These are phyloP conservation scores for Cathartes aura DNA, from an alignment of 2,113 vertebrate genomes.

Conservation along the genomic window DNA sequence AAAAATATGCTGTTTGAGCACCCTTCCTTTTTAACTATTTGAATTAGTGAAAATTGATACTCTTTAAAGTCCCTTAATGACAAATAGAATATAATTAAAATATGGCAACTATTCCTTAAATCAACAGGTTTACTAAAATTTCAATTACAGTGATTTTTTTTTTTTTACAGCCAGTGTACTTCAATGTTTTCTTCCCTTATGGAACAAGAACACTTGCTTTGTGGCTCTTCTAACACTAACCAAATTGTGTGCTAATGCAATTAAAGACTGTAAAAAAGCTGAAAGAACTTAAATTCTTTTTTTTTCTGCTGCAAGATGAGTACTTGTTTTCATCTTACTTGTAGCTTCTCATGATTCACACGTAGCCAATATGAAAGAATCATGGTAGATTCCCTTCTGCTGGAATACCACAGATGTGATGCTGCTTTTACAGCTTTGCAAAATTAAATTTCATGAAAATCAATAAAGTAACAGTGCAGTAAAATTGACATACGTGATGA, in stretches of 20 bases:
- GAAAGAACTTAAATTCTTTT: neutral
- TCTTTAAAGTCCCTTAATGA: neutral
- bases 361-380: neutral
- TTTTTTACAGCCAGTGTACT: neutral
- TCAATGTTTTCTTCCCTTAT: neutral
- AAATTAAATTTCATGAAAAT: slow-evolving; percentile 3
- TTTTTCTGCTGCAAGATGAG: neutral
- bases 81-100: neutral
- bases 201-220: neutral
- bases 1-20: neutral
- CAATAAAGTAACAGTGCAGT: neutral
- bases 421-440: neutral
- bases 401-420: neutral
- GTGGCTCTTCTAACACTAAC: neutral
- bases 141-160: neutral
- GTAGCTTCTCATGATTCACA: neutral
- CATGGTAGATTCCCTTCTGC: neutral
- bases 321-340: neutral
- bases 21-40: neutral
- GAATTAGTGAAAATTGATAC: neutral
- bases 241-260: neutral
- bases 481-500: neutral
- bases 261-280: neutral
- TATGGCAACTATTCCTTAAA: neutral
- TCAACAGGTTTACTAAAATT: neutral